These are phyloP conservation scores for Spodoptera picta DNA, from an alignment of 2,888 invertebrate species.

Conservation along the genomic window DNA sequence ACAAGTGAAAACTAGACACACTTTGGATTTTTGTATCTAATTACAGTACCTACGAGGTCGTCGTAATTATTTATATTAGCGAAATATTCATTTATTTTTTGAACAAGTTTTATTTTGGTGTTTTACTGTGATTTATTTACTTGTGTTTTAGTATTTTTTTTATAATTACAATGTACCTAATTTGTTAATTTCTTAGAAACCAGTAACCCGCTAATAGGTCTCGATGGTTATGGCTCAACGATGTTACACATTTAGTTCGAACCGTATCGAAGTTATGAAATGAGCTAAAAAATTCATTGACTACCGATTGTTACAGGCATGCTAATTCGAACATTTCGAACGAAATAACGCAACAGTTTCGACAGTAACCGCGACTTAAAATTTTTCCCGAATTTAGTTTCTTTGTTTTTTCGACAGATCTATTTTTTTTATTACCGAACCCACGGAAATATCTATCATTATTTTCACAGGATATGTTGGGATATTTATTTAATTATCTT, in stretches of 20 bases:
- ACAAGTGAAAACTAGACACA: slow-evolving; percentile 72
- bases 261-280: slow-evolving; percentile 82
- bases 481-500: not conserved
- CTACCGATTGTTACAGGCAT: slow-evolving; percentile 74
- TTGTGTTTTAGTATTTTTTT: not conserved
- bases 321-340: slow-evolving; percentile 81
- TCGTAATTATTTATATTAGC: no score
- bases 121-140: no score
- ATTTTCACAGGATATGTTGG: not conserved
- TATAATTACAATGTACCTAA: no score
- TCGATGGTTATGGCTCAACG: slow-evolving; percentile 77
- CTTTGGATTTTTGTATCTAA: slow-evolving; percentile 35
- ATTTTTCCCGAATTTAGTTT: slow-evolving; percentile 30
- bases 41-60: slow-evolving; percentile 1
- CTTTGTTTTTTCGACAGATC: not conserved
- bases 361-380: slow-evolving; percentile 59
- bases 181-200: slow-evolving; percentile 30
- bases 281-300: slow-evolving; percentile 75
- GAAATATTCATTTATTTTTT: no score
- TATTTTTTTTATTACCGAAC: not conserved
- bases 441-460: not conserved
- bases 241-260: slow-evolving; percentile 82
- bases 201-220: slow-evolving; percentile 69
- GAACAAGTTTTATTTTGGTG: no score
- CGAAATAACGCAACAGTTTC: slow-evolving; percentile 68